Evolutionary conservation across 2,113 vertebrate species (phyloP).

Genomic region (Picathartes gymnocephalus): DNA sequence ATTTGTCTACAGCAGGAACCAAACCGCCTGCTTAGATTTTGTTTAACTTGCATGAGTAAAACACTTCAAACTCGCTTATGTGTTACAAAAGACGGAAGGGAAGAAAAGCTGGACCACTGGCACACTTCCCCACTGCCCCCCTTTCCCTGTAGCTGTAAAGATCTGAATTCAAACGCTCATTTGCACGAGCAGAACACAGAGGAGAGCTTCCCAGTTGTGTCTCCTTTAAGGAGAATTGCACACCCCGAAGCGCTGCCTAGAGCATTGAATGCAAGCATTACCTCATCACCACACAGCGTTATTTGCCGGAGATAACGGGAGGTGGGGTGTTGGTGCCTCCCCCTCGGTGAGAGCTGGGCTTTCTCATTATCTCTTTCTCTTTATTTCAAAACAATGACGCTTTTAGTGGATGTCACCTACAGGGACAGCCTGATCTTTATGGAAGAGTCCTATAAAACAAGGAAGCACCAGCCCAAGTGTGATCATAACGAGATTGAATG

Average conservation of each 20-base stretch:
- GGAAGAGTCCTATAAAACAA: not conserved
- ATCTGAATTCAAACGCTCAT: not conserved
- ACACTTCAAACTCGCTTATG: not conserved
- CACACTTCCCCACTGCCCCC: not conserved
- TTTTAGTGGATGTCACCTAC: slow-evolving; percentile 7
- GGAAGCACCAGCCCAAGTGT: not conserved
- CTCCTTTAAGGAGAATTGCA: not conserved
- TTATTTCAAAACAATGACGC: slow-evolving; percentile 7
- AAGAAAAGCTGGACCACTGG: not conserved
- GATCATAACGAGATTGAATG: not conserved
- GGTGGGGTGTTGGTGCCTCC: not conserved
- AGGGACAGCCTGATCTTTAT: not conserved
- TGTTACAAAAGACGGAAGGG: not conserved
- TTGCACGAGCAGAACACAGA: not conserved
- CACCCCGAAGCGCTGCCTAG: not conserved
- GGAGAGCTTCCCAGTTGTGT: not conserved
- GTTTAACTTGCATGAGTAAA: not conserved
- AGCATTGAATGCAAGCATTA: not conserved
- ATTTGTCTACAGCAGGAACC: not conserved
- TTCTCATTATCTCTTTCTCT: slow-evolving; percentile 31
- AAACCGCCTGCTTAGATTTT: not conserved
- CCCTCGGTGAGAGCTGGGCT: not conserved
- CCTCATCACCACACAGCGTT: not conserved
- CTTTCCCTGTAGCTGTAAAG: not conserved
- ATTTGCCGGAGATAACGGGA: slow-evolving; percentile 48